These are phyloP conservation scores for Chlamydotis undulata DNA, from an alignment of 2,113 vertebrate species.

Conservation along the genomic window DNA sequence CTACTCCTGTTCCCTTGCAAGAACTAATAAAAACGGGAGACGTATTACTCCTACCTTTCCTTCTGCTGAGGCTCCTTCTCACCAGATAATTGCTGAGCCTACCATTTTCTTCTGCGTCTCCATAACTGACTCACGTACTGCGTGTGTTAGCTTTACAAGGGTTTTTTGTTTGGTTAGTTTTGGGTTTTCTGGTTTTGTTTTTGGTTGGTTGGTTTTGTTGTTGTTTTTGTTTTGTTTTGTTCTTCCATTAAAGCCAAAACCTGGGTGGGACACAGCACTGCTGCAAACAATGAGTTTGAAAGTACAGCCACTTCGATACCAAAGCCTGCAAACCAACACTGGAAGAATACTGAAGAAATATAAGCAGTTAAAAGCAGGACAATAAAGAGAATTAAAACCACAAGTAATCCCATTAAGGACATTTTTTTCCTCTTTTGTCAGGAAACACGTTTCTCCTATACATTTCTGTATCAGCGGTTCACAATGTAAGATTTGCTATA, in stretches of 20 bases:
- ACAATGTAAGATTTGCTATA: not conserved
- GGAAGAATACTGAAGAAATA: not conserved
- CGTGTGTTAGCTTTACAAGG: rapidly evolving
- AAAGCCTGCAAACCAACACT: not conserved
- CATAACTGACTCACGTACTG: rapidly evolving
- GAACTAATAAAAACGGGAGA: not conserved
- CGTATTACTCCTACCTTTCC: not conserved
- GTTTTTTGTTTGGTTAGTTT: not conserved
- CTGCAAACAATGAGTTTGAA: not conserved
- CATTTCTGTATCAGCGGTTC: rapidly evolving
- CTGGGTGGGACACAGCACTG: rapidly evolving
- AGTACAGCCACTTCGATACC: not conserved
- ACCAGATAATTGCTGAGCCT: not conserved
- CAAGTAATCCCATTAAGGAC: not conserved
- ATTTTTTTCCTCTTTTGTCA: not conserved
- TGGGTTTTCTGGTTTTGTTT: too few relatives aligned
- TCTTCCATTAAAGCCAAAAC: not conserved
- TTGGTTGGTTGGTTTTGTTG: not conserved
- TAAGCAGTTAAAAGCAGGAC: not conserved
- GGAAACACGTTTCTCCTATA: not conserved
- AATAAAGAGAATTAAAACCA: not conserved
- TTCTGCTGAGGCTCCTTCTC: not conserved
- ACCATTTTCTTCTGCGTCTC: not conserved
- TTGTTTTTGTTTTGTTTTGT: not conserved
- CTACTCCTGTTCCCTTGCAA: not conserved